Percentiles rank a stretch among this genome's conserved stretches.
phyloP scores from a whole-genome alignment of 1,140 invertebrate species.

The Apis mellifera region Amel_HAv3.1 CM009937.2:362501-363000 shows the following conservation, averaged over 20 bases:
- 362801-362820: no score
- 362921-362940: no score
- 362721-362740: background rate
- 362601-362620: conserved; percentile 39
- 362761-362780: background rate
- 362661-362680: conserved; percentile 7
- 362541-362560: background rate
- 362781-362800: background rate
- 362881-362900: background rate
- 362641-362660: conserved; percentile 50
- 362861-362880: background rate
- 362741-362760: background rate
- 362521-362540: background rate
- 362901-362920: no score
- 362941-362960: background rate
- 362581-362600: conserved; percentile 40
- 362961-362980: background rate
- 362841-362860: background rate
- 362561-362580: conserved; percentile 32
- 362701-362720: background rate
- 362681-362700: conserved; percentile 15
- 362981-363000: background rate
- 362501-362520: background rate
- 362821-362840: background rate
- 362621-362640: background rate